A percentile compares a stretch with the other conserved stretches of the same genome.
phyloP scores from a whole-genome alignment of 1,140 invertebrate species.

The Aphelinus atriplicis region DNA sequence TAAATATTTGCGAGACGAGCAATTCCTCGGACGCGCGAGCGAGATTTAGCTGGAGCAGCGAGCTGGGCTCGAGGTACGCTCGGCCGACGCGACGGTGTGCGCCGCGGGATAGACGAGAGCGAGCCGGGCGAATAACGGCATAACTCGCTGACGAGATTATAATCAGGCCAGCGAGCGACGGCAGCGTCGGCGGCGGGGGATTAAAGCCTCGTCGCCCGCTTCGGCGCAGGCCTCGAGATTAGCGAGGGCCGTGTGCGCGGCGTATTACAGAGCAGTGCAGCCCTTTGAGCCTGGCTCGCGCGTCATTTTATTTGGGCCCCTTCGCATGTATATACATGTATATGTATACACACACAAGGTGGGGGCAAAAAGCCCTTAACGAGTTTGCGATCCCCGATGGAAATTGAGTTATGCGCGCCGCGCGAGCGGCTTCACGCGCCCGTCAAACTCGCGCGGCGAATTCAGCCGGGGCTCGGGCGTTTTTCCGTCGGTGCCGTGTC shows the following conservation, averaged over 20 bases:
- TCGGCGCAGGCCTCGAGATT: constrained; percentile 22
- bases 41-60: neutral
- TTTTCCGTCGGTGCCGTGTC: no score
- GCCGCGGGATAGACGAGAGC: no score
- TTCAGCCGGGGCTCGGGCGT: neutral
- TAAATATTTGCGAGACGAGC: no score
- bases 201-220: constrained; percentile 55
- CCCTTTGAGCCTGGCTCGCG: no score
- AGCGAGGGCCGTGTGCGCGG: no score
- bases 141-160: constrained; percentile 67
- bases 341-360: no score
- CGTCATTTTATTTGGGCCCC: no score
- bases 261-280: no score
- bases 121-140: constrained; percentile 47
- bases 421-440: neutral
- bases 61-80: constrained; percentile 13
- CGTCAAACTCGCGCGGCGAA: constrained; percentile 7
- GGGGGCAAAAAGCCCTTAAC: constrained; percentile 21
- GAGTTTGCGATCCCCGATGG: constrained; percentile 23
- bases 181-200: constrained; percentile 40
- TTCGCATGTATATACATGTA: no score
- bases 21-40: no score
- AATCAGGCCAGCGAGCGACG: constrained; percentile 56
- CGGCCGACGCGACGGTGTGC: neutral
- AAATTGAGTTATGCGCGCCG: neutral